A percentile compares a stretch with the other conserved stretches of the same genome.
Conservation (phyloP, 1,140 invertebrate genomes). For the Acromyrmex heyeri region DNA sequence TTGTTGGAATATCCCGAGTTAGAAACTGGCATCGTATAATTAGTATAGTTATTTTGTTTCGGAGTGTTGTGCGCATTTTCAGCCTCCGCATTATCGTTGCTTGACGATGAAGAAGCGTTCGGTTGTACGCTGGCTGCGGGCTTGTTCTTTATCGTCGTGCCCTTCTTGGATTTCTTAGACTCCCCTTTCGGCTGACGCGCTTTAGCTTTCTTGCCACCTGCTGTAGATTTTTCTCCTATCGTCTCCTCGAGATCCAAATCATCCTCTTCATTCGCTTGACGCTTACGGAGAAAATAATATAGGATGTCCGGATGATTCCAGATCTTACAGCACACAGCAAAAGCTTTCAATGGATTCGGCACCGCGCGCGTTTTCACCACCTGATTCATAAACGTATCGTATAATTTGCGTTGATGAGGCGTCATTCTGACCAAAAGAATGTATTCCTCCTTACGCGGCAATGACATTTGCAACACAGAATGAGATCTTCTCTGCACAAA, state of each 20-base stretch:
- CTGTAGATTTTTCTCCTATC: constrained; percentile 82
- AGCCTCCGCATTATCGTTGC: constrained; percentile 68
- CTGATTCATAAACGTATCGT: constrained; percentile 97
- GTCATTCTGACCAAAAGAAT: constrained; percentile 96
- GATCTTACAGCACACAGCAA: constrained; percentile 99
- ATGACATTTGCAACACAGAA: constrained; percentile 93
- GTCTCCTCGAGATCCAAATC: constrained; percentile 96
- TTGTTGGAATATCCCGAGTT: constrained; percentile 76
- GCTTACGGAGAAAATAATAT: constrained; percentile 95
- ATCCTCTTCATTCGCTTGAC: constrained; percentile 92
- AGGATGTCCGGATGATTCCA: constrained; percentile 99
- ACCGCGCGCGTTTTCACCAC: constrained; percentile 94
- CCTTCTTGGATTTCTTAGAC: constrained; percentile 83
- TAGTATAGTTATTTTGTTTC: constrained; percentile 78
- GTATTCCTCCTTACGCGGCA: constrained; percentile 97
- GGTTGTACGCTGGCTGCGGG: constrained; percentile 90
- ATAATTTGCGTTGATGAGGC: constrained; percentile 94
- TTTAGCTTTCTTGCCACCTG: constrained; percentile 82
- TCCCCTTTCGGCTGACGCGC: constrained; percentile 83
- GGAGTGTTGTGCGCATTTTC: constrained; percentile 68
- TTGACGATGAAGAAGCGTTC: constrained; percentile 85
- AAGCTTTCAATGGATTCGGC: constrained; percentile 98
- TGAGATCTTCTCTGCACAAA: constrained; percentile 97
- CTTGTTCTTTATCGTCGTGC: constrained; percentile 85
- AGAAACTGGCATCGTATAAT: constrained; percentile 76